Conservation (phyloP, 1,140 invertebrate genomes). For the Habropoda laboriosa region DNA sequence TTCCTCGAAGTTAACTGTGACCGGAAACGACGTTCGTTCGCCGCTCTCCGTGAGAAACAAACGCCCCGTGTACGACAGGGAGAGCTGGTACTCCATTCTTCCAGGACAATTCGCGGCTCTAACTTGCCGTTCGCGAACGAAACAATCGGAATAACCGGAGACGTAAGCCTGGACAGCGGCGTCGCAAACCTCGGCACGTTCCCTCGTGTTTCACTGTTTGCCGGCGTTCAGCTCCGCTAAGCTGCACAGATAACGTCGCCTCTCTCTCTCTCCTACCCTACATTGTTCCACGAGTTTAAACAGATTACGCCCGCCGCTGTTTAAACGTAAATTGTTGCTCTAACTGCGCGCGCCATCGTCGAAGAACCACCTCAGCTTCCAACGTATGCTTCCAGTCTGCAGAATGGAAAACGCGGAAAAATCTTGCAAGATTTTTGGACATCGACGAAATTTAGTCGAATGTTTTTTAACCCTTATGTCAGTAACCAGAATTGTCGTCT, state of each 20-base stretch:
- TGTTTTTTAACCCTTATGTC: too few relatives aligned
- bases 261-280: conserved; percentile 67
- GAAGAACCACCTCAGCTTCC: conserved; percentile 7
- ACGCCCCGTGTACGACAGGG: not conserved
- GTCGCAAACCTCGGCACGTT: conserved; percentile 63
- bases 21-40: not conserved
- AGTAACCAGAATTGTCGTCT: too few relatives aligned
- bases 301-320: conserved; percentile 77
- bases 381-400: not conserved
- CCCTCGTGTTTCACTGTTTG: conserved; percentile 73
- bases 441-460: not conserved
- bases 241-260: conserved; percentile 74
- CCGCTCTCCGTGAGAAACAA: not conserved
- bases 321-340: conserved; percentile 78
- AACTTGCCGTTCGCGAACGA: conserved; percentile 18
- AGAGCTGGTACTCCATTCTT: not conserved
- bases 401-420: not conserved
- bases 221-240: conserved; percentile 75
- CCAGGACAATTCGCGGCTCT: conserved; percentile 20
- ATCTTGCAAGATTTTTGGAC: not conserved
- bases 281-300: conserved; percentile 79
- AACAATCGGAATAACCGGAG: conserved; percentile 49
- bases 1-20: not conserved
- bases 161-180: conserved; percentile 34
- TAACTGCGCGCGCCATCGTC: conserved; percentile 38